Base-by-base conservation (phyloP, 2,113 vertebrate species). In the Dryoscopus gambensis region DNA sequence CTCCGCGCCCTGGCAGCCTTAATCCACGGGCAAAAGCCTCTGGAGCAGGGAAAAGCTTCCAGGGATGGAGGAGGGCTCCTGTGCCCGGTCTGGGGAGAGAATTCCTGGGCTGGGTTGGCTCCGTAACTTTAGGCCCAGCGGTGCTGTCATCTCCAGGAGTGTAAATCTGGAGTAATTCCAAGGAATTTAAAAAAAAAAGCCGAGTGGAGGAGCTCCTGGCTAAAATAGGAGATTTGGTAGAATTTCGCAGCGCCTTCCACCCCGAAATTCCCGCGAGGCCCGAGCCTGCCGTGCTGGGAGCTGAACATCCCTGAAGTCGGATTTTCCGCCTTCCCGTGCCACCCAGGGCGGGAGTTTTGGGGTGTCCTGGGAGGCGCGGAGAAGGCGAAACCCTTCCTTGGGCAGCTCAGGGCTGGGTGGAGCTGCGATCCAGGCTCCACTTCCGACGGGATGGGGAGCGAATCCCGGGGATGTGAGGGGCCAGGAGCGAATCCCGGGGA, bases 131-230 rank as follows among this genome's bases (percentile, higher is more conserved):
- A 80, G 75, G 87, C 57, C 67, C 18, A 71, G 25, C 27, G 39
- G 24, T 0, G 14, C 73, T 78, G 55, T 78, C 83, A 24, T 71
- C 60, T 87, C 23, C 44, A 4, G 40, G 9, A 53, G 73, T 76
- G 84, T 35, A 90, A 96, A 96, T 85, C 87, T 81, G 62, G 70
- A 49, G 44, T 35, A 49, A 89, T 87, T 94, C 77, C 93, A 23
- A 37, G 8, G 49, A 77, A 92, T 94, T 92, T 10, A 52, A 65
- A 67, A 57, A 56, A 47, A 50, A 20, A 6, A 30, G 9, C 24
- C 55, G 55, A 91, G 52, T 0, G 0, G 15, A 42, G 60, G 68
- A 3, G 1, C 27, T 70, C n/a, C 7, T 71, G 82, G 37, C 69
- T 56, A 13, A 52, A 68, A 37, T 15, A 37, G n/a, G 22, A 46